phyloP scores from a whole-genome alignment of 1,140 invertebrate genomes.

The Drosophila willistoni region DNA sequence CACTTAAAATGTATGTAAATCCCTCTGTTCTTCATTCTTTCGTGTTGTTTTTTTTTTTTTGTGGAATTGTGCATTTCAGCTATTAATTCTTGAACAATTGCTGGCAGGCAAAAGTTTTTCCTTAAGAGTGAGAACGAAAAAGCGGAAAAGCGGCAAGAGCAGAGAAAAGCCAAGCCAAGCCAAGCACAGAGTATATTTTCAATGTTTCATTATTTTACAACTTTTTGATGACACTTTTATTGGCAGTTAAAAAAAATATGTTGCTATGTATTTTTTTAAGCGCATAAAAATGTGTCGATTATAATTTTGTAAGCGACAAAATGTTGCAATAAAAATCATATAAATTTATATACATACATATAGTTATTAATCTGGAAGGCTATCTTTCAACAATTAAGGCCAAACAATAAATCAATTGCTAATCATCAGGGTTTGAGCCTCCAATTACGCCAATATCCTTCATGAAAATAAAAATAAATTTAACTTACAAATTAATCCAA shows the following conservation, averaged over 20 bases:
- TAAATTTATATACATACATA: neutral
- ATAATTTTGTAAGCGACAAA: slow-evolving; percentile 8
- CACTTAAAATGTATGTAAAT: slow-evolving; percentile 61
- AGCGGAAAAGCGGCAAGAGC: slow-evolving; percentile 1
- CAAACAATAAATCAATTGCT: slow-evolving; percentile 7
- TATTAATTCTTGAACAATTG: slow-evolving; percentile 57
- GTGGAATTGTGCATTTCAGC: slow-evolving; percentile 43
- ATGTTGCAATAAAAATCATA: slow-evolving; percentile 4
- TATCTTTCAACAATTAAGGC: neutral
- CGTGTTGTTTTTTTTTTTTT: neutral
- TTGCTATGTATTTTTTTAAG: neutral
- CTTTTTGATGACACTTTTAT: slow-evolving; percentile 80
- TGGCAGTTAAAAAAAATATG: slow-evolving; percentile 66
- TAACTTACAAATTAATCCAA: slow-evolving; percentile 77
- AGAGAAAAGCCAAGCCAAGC: slow-evolving; percentile 7
- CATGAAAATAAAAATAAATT: slow-evolving; percentile 45
- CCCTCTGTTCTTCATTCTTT: neutral
- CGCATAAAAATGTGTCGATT: slow-evolving; percentile 18
- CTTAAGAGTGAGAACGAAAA: slow-evolving; percentile 16
- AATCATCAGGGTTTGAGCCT: slow-evolving; percentile 29
- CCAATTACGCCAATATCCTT: slow-evolving; percentile 47
- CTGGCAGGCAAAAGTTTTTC: slow-evolving; percentile 67
- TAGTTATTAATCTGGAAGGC: neutral
- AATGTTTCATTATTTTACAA: slow-evolving; percentile 80
- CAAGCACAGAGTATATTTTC: slow-evolving; percentile 56